Base-by-base conservation (phyloP, 2,797 vertebrate genomes). In the Tolypeutes matacus region DNA sequence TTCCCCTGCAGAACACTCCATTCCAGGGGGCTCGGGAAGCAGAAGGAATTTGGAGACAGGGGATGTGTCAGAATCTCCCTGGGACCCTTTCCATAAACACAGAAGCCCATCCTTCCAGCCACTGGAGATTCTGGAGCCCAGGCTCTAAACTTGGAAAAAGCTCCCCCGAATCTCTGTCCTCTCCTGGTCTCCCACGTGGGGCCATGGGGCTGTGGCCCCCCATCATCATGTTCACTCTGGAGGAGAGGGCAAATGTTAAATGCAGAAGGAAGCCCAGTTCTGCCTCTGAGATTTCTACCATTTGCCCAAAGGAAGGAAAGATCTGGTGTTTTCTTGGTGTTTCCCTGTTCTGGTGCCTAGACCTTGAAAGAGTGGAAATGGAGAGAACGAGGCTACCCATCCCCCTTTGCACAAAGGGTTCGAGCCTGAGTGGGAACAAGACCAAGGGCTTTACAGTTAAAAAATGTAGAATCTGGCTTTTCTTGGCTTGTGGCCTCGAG, bases 141-240 rank as follows among this genome's bases (percentile, higher is more conserved):
- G 5, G 11, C 7, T 27, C 36, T 67, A 27, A 83, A 81, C 13
- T 64, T 90, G 62, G 46, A 36, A 15, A 15, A 65, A 51, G 12
- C 8, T 94, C 56, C 15, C 21, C 2, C 46, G 18, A 62, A 87
- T 5, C 7, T 27, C 51, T 46, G 18, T 7, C 21, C 9, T 36
- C 12, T 73, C 25, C 69, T 15, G 39, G 29, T 21, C 14, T 67
- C 49, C n/a, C 18, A 39, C 5, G 1, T 8, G 51, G n/a, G 23
- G 4, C 49, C 53, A 23, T 21, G 83, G 15, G 36, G 11, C 18
- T 5, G 1, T 25, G 39, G 17, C 9, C 60, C 53, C 58, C 14
- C 5, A 0, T 84, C 14, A 9, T 0, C 60, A n/a, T 7, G 7
- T 12, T 64, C n/a, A 39, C 4, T 2, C 39, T 56, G 53, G 17